These are phyloP conservation scores for Xestobium rufovillosum DNA, from an alignment of 2,888 invertebrate species.

Conservation along the genomic window DNA sequence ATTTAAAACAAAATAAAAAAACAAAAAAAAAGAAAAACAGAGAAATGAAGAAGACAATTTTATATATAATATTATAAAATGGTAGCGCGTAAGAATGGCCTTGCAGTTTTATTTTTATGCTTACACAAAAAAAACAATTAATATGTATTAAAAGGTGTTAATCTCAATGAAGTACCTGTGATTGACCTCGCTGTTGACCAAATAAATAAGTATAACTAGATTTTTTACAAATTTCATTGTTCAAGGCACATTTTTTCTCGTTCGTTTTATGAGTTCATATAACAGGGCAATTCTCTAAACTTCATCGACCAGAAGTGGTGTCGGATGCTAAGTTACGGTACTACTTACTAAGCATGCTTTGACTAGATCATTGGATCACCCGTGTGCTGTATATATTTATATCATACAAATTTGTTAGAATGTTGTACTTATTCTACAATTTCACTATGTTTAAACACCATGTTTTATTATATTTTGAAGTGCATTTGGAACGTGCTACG, in stretches of 20 bases:
- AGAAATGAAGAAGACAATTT: constrained; percentile 25
- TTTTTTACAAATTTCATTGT: too few species aligned
- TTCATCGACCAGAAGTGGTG: constrained; percentile 35
- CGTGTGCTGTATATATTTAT: too few species aligned
- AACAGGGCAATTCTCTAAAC: constrained; percentile 43
- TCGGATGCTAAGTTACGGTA: too few species aligned
- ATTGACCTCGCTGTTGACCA: constrained; percentile 41
- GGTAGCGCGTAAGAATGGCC: constrained; percentile 20
- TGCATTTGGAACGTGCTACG: constrained; percentile 5
- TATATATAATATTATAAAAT: too few species aligned
- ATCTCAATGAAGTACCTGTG: constrained; percentile 36
- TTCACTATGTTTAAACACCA: too few species aligned
- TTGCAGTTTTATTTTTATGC: constrained; percentile 18
- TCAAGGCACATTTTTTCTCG: constrained; percentile 28
- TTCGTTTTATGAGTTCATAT: constrained; percentile 26
- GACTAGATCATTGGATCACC: too few species aligned
- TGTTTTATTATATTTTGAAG: constrained; percentile 7
- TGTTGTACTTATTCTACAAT: constrained; percentile 18
- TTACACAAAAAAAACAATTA: too few species aligned
- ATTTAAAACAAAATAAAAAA: constrained; percentile 32
- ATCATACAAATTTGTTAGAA: too few species aligned
- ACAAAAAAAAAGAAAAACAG: constrained; percentile 30
- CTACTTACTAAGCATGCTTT: too few species aligned
- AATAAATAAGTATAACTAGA: constrained; percentile 33
- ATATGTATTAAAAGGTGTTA: constrained; percentile 2